Percentiles rank a stretch among this genome's conserved stretches.
phyloP scores from a whole-genome alignment of 2,113 vertebrate genomes.

The Saguinus midas region DNA sequence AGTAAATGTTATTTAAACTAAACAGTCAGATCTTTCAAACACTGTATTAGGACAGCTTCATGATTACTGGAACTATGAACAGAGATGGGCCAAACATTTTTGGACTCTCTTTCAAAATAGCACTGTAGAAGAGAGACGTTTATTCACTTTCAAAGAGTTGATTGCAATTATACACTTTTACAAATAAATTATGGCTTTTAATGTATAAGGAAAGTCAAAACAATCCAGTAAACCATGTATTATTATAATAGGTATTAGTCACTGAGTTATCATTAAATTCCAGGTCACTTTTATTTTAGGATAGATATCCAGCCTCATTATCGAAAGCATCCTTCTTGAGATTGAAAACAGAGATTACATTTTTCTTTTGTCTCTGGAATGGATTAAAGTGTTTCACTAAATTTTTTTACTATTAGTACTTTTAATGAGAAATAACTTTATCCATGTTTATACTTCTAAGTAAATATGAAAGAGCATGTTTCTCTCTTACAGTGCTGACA shows the following conservation, averaged over 20 bases:
- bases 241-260: neutral
- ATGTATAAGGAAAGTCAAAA: neutral
- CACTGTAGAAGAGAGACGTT: neutral
- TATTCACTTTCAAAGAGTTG: neutral
- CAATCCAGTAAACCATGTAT: neutral
- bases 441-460: neutral
- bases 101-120: neutral
- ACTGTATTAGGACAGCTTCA: slow-evolving; percentile 17
- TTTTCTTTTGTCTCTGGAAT: neutral
- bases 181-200: neutral
- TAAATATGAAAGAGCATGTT: neutral
- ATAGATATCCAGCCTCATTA: neutral
- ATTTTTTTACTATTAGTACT: neutral
- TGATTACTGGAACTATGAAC: neutral
- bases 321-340: neutral
- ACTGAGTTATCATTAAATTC: neutral
- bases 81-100: neutral
- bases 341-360: neutral
- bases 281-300: neutral
- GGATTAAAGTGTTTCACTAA: neutral
- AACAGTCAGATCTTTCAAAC: slow-evolving; percentile 11
- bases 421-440: neutral
- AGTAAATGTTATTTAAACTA: neutral
- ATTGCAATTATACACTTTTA: neutral
- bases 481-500: neutral